phyloP scores from a whole-genome alignment of 1,140 invertebrate genomes.

The Xylocopa sonorina region DNA sequence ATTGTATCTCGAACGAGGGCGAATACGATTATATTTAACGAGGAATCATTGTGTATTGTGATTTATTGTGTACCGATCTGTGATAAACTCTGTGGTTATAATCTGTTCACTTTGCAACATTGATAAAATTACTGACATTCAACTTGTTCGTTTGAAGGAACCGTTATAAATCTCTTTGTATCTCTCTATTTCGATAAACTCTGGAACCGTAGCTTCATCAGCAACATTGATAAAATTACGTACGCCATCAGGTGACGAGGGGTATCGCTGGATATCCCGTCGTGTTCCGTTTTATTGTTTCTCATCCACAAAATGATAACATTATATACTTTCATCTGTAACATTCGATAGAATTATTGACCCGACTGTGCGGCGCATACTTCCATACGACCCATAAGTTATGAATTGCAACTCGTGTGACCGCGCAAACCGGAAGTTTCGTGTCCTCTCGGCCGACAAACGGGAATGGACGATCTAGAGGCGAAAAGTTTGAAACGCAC shows the following conservation, averaged over 20 bases:
- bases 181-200: constrained; percentile 22
- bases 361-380: not conserved
- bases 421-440: not conserved
- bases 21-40: not conserved
- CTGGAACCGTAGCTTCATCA: not conserved
- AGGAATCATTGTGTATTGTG: constrained; percentile 17
- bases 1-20: not conserved
- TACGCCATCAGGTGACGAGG: not conserved
- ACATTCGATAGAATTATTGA: constrained; percentile 27
- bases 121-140: constrained; percentile 34
- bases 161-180: constrained; percentile 12
- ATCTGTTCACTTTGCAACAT: constrained; percentile 21
- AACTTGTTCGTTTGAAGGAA: constrained; percentile 1
- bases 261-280: not conserved
- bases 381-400: not conserved
- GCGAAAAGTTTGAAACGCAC: constrained; percentile 14
- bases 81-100: constrained; percentile 18
- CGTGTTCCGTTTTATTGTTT: not conserved
- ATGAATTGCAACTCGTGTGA: too few relatives aligned
- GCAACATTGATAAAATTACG: constrained; percentile 38
- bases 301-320: constrained; percentile 11
- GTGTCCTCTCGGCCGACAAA: not conserved
- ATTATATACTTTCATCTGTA: constrained; percentile 39
- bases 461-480: not conserved
- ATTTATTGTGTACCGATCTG: not conserved